These are phyloP conservation scores for Caenorhabditis tropicalis DNA, from an alignment of 1,140 invertebrate species.

Conservation along the genomic window DNA sequence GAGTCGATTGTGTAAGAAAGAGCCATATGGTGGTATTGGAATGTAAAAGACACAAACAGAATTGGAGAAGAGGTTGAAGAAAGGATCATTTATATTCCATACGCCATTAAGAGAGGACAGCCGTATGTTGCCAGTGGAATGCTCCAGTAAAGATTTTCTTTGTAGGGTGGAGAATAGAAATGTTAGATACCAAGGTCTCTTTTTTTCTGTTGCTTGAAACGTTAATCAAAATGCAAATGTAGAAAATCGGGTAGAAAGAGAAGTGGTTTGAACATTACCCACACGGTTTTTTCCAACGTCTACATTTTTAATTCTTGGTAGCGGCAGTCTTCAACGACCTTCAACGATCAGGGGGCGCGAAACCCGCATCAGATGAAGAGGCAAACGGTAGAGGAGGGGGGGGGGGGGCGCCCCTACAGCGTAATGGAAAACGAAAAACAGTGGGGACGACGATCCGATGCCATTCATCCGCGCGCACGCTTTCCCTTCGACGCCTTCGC, in stretches of 20 bases:
- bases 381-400: background rate
- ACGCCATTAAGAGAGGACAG: constrained; percentile 14
- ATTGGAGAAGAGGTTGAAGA: constrained; percentile 15
- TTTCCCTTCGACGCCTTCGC: background rate
- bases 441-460: background rate
- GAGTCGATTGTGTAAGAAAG: background rate
- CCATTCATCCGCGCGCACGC: background rate
- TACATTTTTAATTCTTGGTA: background rate
- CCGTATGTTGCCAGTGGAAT: background rate
- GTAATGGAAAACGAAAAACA: background rate
- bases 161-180: background rate
- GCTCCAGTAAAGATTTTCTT: background rate
- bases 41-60: constrained; percentile 15
- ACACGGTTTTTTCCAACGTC: background rate
- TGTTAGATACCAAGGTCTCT: background rate
- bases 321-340: background rate
- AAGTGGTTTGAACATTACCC: background rate
- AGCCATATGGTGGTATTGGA: constrained; percentile 20
- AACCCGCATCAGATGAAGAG: background rate
- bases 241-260: background rate
- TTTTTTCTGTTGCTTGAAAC: background rate
- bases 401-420: background rate
- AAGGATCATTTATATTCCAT: constrained; percentile 35
- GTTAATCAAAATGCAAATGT: background rate
- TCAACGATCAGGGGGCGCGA: background rate